A percentile compares a stretch with the other conserved stretches of the same genome.
Evolutionary conservation across 2,797 vertebrate species (phyloP).

Genomic region (Naso thynnoides): DNA sequence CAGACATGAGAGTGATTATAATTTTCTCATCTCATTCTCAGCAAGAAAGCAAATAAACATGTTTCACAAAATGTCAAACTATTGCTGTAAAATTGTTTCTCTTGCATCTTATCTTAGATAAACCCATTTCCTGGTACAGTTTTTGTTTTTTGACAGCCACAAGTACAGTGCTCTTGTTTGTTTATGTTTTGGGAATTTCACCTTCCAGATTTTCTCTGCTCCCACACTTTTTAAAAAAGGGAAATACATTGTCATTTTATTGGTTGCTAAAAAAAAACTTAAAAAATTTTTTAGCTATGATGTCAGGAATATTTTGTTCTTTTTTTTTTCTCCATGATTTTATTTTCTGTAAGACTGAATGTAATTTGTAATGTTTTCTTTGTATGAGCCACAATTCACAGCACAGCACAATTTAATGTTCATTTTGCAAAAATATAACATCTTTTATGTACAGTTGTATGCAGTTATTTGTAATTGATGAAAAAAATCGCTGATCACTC

Average conservation of each 20-base stretch:
- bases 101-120: too few species aligned
- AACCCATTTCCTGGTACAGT: too few species aligned
- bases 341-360: neutral
- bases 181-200: too few species aligned
- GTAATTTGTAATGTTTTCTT: neutral
- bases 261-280: too few species aligned
- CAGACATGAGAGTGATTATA: neutral
- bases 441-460: neutral
- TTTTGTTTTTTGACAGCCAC: too few species aligned
- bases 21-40: neutral
- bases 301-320: neutral
- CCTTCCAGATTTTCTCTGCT: too few species aligned
- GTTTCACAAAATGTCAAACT: neutral
- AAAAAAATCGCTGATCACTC: neutral
- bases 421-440: neutral
- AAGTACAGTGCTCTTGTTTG: too few species aligned
- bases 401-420: neutral
- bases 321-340: neutral
- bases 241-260: too few species aligned
- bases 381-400: neutral
- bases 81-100: too few species aligned
- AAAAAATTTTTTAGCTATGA: too few species aligned
- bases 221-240: too few species aligned
- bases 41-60: neutral
- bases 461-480: neutral